phyloP scores from a whole-genome alignment of 2,888 invertebrate species.

The Acanthosepion lycidas region DNA sequence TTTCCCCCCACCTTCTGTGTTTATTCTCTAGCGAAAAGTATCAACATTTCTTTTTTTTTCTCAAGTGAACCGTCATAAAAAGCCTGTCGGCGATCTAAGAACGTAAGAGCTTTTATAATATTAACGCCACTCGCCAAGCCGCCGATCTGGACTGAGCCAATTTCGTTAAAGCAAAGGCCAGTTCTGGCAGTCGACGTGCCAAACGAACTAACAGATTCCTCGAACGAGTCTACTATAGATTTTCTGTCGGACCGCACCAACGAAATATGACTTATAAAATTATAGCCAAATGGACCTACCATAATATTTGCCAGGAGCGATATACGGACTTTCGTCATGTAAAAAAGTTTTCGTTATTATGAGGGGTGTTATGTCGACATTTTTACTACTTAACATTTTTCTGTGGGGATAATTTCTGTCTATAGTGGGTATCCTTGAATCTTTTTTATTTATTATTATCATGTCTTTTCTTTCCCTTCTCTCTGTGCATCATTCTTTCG shows the following conservation, averaged over 20 bases:
- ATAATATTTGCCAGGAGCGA: background rate
- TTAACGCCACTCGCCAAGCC: background rate
- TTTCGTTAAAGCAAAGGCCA: background rate
- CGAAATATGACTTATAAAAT: background rate
- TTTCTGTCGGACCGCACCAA: background rate
- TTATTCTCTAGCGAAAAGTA: background rate
- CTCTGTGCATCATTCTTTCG: no score
- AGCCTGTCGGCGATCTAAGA: background rate
- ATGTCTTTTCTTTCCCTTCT: no score
- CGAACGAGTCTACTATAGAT: background rate
- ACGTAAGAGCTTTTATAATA: constrained; percentile 24
- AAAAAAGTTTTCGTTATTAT: no score
- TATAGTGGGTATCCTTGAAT: no score
- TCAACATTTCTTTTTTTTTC: background rate
- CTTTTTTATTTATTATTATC: no score
- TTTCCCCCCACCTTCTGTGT: background rate
- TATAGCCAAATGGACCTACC: background rate
- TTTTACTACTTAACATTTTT: no score
- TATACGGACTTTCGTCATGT: background rate
- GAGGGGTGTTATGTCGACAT: no score
- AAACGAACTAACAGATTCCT: background rate
- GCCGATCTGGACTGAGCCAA: background rate
- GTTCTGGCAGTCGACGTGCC: background rate
- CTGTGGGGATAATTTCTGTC: no score
- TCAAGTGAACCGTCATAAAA: constrained; percentile 6